Evolutionary conservation across 64 coral and sea anemone genomes (phyloP), one percentile per base, ranked within the genome.

Genomic region (Stichodactyla helianthus): DNA sequence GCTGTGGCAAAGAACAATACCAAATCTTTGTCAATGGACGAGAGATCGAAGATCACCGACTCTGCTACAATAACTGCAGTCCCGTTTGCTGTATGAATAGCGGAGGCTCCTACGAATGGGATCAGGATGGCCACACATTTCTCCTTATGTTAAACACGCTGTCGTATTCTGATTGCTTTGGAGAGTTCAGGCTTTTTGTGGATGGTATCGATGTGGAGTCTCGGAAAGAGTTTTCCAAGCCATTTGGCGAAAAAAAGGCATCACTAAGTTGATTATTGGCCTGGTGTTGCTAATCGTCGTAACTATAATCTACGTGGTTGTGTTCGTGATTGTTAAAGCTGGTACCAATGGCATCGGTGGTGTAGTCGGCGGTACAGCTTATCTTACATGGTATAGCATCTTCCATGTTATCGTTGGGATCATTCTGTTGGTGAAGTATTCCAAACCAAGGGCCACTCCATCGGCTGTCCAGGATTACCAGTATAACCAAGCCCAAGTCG

Each of bases 121-220:
- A 94, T 2, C 92, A 98, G 79, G 89, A 94, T 25, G 90, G 92
- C 27, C 95, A 94, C 50, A 55, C 71, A 1, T 98, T 98, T 80
- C 50, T 92, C 16, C 53, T 98, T 10, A 63, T 94, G 18, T 94
- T 88, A 81, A 92, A 94, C 51, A 84, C 58, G 10, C 31, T 92
- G 28, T 94, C 95, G 13, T 84, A 65, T 4, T 92, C 80, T 8
- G 79, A 82, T 35, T 83, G 15, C 2, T 57, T 81, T 84, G 95
- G 95, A 57, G 89, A 87, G 55, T 92, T 85, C 79, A 93, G 92
- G 5, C 90, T 98, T n/a, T 94, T 98, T 22, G 82, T 98, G 55
- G 87, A 98, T 59, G 93, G 90, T 15, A 80, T 92, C 35, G 96
- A 98, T 25, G 93, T 94, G 23, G 94, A 98, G 22, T 92, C 93